phyloP scores from a whole-genome alignment of 2,113 vertebrate species.

The Circaetus gallicus region DNA sequence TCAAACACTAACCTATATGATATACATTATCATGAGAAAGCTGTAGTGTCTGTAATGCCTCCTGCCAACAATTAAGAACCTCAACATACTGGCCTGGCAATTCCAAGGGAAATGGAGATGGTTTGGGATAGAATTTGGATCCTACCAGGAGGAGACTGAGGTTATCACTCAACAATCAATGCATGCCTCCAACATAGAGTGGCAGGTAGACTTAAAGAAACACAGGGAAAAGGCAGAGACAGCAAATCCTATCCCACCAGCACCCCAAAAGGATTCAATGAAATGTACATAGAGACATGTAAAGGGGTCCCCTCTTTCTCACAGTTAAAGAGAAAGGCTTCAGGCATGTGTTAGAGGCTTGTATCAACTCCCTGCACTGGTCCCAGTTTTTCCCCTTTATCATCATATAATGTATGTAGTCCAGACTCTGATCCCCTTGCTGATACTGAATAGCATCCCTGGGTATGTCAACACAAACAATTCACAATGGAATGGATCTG shows the following conservation, averaged over 20 bases:
- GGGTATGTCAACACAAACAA: not conserved
- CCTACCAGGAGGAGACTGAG: not conserved
- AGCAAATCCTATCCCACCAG: not conserved
- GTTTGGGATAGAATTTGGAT: not conserved
- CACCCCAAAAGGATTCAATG: not conserved
- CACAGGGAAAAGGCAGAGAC: not conserved
- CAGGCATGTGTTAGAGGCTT: not conserved
- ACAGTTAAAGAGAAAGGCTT: not conserved
- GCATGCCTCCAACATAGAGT: not conserved
- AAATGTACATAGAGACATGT: not conserved
- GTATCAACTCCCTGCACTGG: not conserved
- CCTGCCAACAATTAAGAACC: not conserved
- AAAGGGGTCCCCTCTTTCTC: not conserved
- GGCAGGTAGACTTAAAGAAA: not conserved
- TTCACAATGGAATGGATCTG: not conserved
- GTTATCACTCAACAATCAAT: not conserved
- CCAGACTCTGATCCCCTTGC: not conserved
- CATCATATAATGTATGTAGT: not conserved
- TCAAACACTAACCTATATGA: not conserved
- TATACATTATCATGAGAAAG: not conserved
- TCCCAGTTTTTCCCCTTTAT: not conserved
- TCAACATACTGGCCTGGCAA: not conserved
- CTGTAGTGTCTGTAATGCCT: not conserved
- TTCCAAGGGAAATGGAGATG: not conserved
- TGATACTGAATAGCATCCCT: not conserved